Evolutionary conservation across 2,888 invertebrate genomes (phyloP), one percentile per base, ranked within the genome.

Genomic region (Nyleta sp.): DNA sequence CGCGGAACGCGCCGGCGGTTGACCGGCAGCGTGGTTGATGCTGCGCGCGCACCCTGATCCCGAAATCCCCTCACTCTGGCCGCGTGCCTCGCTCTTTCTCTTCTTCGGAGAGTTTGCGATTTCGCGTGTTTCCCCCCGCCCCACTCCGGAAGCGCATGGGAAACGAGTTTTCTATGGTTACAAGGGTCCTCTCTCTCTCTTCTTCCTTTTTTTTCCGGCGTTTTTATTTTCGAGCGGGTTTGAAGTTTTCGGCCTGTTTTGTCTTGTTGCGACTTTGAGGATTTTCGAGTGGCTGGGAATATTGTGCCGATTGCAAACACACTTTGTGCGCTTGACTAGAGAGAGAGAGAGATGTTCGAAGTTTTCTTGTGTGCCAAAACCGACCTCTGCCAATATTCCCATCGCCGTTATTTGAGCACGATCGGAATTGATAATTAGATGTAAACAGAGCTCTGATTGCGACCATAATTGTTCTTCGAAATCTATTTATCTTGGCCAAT

Each of bases 11-110:
- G 73, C 78, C 79, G 75, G 78, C 80, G 62, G 77, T 67, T 57
- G 50, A 72, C 60, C 82, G 83, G 83, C 86, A 87, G 86, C 88
- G 87, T 88, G 88, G 84, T 84, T 59, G 40, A 46, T 8, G 73
- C n/a, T 87, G 88, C 88, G 88, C 87, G 86, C 88, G 88, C 88
- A 87, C 0, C 20, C 50, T 15, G 42, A 59, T 78, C 78, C 74
- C 74, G 57, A 74, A 74, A 50, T 68, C 77, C 78, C 74, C 55
- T 60, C 62, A 44, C 67, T 44, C 46, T n/a, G 13, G 40, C 50
- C 64, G 68, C 67, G 70, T 68, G 76, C 59, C 22, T 24, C 50
- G 55, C 50, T 59, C 71, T 65, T 64, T 65, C 74, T 74, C 65
- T 75, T 48, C 62, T 38, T 57, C 62, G 53, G 65, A 44, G 62